Percentiles rank a stretch among this genome's conserved stretches.
phyloP scores from a whole-genome alignment of 1,140 invertebrate species.

The Drosophila nebulosa region DNA sequence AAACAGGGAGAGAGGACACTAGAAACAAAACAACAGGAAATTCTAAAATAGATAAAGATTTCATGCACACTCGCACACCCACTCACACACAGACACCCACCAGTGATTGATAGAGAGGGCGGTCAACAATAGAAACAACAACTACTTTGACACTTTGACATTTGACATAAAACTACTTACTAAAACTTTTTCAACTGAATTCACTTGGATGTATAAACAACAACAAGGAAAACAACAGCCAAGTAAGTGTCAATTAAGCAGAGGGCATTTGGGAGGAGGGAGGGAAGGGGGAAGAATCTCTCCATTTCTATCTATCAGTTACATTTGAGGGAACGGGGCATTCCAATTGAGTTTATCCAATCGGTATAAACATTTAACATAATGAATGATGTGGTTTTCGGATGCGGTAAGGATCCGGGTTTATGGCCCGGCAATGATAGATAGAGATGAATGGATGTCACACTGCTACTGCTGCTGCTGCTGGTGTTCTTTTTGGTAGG shows the following conservation, averaged over 20 bases:
- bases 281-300: too few relatives aligned
- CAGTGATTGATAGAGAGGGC: constrained; percentile 39
- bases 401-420: not conserved
- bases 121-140: constrained; percentile 24
- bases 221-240: constrained; percentile 18
- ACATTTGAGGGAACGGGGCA: not conserved
- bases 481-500: too few relatives aligned
- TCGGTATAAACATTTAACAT: constrained; percentile 6
- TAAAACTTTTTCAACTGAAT: constrained; percentile 40
- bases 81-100: constrained; percentile 17
- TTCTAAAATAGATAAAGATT: constrained; percentile 40
- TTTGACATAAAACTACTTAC: constrained; percentile 47
- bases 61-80: constrained; percentile 21
- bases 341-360: constrained; percentile 5
- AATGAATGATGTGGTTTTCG: constrained; percentile 9
- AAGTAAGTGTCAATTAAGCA: constrained; percentile 58
- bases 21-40: not conserved
- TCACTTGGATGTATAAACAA: constrained; percentile 20
- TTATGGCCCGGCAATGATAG: not conserved
- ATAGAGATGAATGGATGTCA: not conserved
- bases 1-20: not conserved
- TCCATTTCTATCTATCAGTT: not conserved
- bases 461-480: not conserved
- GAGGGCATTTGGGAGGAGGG: constrained; percentile 15
- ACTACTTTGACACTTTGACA: constrained; percentile 56